Conservation (phyloP, 2,888 invertebrate genomes). For the Callyntrura guangdongensis region DNA sequence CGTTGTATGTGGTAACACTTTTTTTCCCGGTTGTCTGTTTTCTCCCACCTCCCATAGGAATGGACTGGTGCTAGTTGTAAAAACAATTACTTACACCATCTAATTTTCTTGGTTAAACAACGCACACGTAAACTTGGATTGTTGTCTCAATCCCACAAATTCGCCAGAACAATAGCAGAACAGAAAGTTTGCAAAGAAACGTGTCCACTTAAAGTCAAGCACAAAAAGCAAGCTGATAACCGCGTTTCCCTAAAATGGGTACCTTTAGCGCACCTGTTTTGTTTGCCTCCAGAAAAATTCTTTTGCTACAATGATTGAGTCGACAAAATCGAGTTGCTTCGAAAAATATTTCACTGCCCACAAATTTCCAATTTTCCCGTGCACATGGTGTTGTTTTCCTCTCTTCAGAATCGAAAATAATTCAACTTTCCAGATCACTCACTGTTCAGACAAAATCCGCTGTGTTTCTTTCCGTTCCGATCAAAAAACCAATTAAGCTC, state of each 20-base stretch:
- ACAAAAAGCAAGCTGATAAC: conserved; percentile 4
- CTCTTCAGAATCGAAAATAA: neutral
- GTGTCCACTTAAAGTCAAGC: conserved; percentile 5
- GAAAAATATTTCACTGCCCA: conserved; percentile 22
- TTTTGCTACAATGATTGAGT: too few relatives aligned
- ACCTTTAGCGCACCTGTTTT: neutral
- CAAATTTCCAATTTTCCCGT: conserved; percentile 1
- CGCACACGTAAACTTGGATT: neutral
- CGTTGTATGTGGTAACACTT: conserved; percentile 83
- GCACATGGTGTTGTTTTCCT: conserved; percentile 1
- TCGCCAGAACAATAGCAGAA: neutral
- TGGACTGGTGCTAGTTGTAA: conserved; percentile 53
- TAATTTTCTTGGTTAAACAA: neutral
- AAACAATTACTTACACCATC: conserved; percentile 62
- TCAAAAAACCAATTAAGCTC: conserved; percentile 74
- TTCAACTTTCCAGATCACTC: neutral
- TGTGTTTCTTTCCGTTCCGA: neutral
- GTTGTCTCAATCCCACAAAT: conserved; percentile 13
- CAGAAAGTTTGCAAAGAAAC: neutral
- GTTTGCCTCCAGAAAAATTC: conserved; percentile 2
- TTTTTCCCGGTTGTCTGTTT: conserved; percentile 83
- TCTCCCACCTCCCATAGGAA: conserved; percentile 83
- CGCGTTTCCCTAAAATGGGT: neutral
- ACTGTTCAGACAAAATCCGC: neutral
- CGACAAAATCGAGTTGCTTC: neutral